Percentiles rank a stretch among this genome's conserved stretches.
Conservation (phyloP, 2,888 invertebrate species). For the Podabrus alpinus region DNA sequence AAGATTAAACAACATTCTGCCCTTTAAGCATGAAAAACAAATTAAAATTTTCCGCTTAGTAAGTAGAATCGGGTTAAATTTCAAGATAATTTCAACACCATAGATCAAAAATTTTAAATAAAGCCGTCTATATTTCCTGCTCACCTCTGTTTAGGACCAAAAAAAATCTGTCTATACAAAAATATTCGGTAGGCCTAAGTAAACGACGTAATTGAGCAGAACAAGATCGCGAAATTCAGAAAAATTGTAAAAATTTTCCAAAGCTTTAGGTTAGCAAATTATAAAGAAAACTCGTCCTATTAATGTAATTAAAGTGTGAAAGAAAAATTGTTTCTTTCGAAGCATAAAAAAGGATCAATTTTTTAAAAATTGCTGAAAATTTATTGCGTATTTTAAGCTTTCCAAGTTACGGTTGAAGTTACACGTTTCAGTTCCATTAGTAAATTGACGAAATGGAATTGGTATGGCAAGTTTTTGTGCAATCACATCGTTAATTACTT, state of each 20-base stretch:
- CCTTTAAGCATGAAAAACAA: no score
- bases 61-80: no score
- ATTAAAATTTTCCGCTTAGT: no score
- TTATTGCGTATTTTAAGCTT: background rate
- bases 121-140: no score
- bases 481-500: background rate
- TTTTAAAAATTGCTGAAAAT: background rate
- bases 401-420: background rate
- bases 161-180: background rate
- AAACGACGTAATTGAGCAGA: background rate
- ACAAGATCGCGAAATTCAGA: background rate
- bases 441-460: background rate
- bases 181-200: background rate
- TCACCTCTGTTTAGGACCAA: no score
- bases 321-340: background rate
- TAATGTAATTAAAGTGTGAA: background rate
- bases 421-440: background rate
- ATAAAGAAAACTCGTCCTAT: background rate
- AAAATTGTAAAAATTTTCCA: background rate
- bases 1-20: no score
- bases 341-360: background rate
- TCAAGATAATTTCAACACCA: no score
- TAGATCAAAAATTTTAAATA: no score
- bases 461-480: background rate
- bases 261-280: background rate